These are phyloP conservation scores for Thalassoma bifasciatum DNA, from an alignment of 2,113 vertebrate genomes.

Conservation along the genomic window DNA sequence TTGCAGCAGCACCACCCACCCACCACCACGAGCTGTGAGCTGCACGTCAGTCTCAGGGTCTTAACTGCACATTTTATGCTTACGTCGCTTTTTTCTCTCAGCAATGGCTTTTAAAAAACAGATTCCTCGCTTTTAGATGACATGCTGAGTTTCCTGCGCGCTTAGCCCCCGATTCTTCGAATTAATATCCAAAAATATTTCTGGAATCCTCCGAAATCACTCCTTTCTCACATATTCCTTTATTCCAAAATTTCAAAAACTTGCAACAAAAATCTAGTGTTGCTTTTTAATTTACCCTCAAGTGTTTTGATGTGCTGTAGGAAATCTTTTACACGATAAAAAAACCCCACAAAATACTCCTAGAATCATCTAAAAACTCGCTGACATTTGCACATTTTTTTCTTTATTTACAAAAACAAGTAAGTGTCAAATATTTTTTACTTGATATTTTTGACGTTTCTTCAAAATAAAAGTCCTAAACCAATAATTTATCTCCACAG, in stretches of 20 bases:
- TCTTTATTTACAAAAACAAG: background rate
- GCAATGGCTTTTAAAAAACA: background rate
- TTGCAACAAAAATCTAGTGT: background rate
- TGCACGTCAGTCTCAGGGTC: constrained; percentile 73
- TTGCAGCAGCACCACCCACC: background rate
- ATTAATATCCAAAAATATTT: no score
- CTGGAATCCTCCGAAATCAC: no score
- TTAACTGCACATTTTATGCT: constrained; percentile 81
- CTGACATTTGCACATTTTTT: background rate
- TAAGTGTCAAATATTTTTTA: no score
- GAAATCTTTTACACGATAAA: no score
- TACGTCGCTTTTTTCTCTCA: constrained; percentile 56
- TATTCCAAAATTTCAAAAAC: no score
- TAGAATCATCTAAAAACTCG: background rate
- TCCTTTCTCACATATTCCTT: no score
- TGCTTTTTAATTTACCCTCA: background rate
- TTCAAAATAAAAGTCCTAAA: no score
- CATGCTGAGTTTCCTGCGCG: background rate
- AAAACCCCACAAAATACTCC: background rate
- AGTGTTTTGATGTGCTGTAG: background rate
- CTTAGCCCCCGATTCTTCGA: background rate
- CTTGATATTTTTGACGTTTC: no score
- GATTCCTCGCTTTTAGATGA: constrained; percentile 26
- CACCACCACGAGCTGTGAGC: constrained; percentile 66
- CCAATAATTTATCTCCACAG: background rate